Percentiles rank a stretch among this genome's conserved stretches.
These are phyloP conservation scores for Hypomecis atomaria DNA, from an alignment of 2,888 invertebrate genomes.

Conservation along the genomic window DNA sequence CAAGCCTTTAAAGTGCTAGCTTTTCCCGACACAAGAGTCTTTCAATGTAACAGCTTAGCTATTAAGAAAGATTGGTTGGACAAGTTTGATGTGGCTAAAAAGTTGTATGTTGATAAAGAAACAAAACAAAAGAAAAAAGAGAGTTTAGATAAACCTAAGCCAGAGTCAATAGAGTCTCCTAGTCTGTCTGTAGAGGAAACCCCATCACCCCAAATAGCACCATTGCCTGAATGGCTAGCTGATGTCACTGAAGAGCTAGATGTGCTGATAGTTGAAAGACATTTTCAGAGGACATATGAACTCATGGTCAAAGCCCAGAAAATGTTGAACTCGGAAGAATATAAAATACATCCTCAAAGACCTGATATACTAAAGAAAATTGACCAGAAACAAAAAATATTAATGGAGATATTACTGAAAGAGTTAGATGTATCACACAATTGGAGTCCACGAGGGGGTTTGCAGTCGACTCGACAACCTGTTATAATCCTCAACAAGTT, in stretches of 20 bases:
- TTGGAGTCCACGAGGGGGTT: conserved; percentile 94
- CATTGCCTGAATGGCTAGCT: conserved; percentile 92
- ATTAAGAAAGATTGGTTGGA: conserved; percentile 97
- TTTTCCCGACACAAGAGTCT: conserved; percentile 96
- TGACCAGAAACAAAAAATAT: conserved; percentile 88
- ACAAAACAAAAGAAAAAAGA: conserved; percentile 84
- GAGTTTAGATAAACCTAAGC: conserved; percentile 69
- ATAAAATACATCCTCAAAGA: conserved; percentile 70
- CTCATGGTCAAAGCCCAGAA: conserved; percentile 87
- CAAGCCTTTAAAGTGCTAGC: conserved; percentile 97
- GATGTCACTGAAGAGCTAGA: conserved; percentile 97
- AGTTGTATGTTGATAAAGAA: conserved; percentile 87
- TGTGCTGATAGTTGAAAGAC: conserved; percentile 96
- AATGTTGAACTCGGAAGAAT: conserved; percentile 70
- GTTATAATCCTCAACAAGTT: conserved; percentile 93
- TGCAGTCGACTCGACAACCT: conserved; percentile 93
- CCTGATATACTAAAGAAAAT: conserved; percentile 82
- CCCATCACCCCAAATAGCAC: conserved; percentile 69
- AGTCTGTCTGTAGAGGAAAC: conserved; percentile 78
- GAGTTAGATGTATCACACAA: conserved; percentile 96
- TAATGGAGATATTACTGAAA: conserved; percentile 94
- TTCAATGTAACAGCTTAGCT: conserved; percentile 93
- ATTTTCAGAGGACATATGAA: conserved; percentile 96
- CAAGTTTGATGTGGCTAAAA: conserved; percentile 95
- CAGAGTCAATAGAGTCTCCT: conserved; percentile 74